These are phyloP conservation scores for Sphaerodactylus townsendi DNA, from an alignment of 2,113 vertebrate species.

Conservation along the genomic window DNA sequence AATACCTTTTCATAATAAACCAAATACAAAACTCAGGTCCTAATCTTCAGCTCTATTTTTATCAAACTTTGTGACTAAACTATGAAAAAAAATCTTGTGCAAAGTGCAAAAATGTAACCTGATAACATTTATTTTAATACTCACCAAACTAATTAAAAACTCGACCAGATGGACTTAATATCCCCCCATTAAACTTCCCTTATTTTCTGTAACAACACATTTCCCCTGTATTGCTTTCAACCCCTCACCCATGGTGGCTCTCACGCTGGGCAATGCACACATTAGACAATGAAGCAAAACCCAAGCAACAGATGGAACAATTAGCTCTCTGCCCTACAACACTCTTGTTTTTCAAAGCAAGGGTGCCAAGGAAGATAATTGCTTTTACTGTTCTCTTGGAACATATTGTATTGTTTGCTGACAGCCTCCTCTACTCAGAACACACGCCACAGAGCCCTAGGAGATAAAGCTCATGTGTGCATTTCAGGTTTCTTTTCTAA, in stretches of 20 bases:
- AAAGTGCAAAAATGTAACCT: neutral
- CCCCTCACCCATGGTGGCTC: neutral
- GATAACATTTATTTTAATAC: neutral
- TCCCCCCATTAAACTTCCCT: neutral
- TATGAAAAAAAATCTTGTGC: no score
- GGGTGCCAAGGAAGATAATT: slow-evolving; percentile 44
- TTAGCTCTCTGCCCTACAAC: slow-evolving; percentile 40
- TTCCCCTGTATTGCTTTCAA: neutral
- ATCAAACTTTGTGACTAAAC: no score
- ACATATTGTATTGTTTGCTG: slow-evolving; percentile 37
- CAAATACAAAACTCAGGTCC: no score
- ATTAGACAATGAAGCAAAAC: neutral
- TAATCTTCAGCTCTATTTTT: no score
- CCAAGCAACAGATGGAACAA: slow-evolving; percentile 54
- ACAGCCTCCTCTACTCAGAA: slow-evolving; percentile 38
- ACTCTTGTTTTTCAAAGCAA: neutral
- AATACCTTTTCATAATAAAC: no score
- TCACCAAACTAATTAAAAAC: neutral
- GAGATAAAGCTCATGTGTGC: slow-evolving; percentile 15
- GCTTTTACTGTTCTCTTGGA: slow-evolving; percentile 38
- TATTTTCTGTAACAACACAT: neutral
- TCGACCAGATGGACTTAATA: neutral
- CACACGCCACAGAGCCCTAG: slow-evolving; percentile 32
- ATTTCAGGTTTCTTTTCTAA: slow-evolving; percentile 39
- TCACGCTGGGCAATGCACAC: neutral